Evolutionary conservation across 92 coral and sea anemone species (phyloP).

Genomic region (Parazoanthus darwini): DNA sequence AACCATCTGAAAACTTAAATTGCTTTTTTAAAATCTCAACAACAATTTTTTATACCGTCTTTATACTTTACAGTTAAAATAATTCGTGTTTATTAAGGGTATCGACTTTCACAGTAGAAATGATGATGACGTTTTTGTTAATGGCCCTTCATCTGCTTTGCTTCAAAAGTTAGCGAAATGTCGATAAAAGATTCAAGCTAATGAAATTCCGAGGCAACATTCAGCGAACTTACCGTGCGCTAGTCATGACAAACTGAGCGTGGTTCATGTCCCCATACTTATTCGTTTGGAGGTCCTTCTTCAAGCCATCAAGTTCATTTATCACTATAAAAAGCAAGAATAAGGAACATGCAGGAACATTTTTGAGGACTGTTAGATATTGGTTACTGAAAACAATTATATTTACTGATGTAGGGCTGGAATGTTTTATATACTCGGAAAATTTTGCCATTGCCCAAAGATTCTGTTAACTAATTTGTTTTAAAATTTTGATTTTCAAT

Average conservation of each 20-base stretch:
- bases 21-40: not conserved
- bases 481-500: too few relatives aligned
- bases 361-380: not conserved
- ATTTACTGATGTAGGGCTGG: too few relatives aligned
- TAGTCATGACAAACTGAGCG: constrained; percentile 83
- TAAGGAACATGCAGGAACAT: not conserved
- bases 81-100: too few relatives aligned
- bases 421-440: too few relatives aligned
- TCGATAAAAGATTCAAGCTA: not conserved
- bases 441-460: too few relatives aligned
- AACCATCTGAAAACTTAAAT: not conserved
- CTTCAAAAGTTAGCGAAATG: too few relatives aligned
- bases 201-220: not conserved
- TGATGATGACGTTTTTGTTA: too few relatives aligned
- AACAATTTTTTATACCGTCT: not conserved
- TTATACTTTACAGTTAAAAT: not conserved
- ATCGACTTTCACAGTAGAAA: not conserved
- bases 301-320: constrained; percentile 95
- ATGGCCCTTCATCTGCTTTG: too few relatives aligned
- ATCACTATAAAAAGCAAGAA: constrained; percentile 57
- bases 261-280: constrained; percentile 69
- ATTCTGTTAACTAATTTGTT: too few relatives aligned
- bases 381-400: too few relatives aligned
- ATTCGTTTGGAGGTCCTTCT: constrained; percentile 63
- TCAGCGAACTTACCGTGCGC: constrained; percentile 67